phyloP scores from a whole-genome alignment of 1,140 invertebrate species.

The Harlomillsia oculata region DNA sequence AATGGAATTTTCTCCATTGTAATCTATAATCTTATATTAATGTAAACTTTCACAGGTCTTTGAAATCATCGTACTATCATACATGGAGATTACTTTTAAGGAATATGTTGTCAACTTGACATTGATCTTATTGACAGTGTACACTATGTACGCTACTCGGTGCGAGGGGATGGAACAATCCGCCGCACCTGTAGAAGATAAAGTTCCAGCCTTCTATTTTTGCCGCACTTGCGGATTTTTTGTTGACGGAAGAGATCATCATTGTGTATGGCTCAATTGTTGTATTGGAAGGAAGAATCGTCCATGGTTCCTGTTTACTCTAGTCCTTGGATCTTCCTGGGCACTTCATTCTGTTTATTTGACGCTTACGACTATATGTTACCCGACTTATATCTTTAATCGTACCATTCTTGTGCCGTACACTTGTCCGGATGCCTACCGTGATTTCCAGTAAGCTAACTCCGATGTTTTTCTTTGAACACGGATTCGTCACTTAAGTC shows the following conservation, averaged over 20 bases:
- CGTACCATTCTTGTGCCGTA: conserved; percentile 10
- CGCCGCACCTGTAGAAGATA: conserved; percentile 32
- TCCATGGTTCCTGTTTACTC: conserved; percentile 14
- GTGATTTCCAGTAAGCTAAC: conserved; percentile 14
- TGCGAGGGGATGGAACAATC: neutral
- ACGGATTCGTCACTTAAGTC: no score
- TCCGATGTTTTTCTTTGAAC: no score
- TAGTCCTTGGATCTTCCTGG: conserved; percentile 8
- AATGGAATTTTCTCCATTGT: no score
- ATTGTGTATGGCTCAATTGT: conserved; percentile 43
- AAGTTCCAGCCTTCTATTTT: conserved; percentile 36
- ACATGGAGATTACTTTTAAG: conserved; percentile 21
- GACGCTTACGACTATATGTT: conserved; percentile 11
- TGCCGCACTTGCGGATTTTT: conserved; percentile 42
- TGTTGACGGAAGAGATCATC: conserved; percentile 43
- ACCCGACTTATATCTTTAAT: conserved; percentile 9
- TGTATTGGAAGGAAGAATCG: conserved; percentile 23
- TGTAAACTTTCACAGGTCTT: conserved; percentile 38
- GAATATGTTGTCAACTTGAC: conserved; percentile 22
- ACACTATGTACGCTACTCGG: conserved; percentile 16
- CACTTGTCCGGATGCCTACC: conserved; percentile 18
- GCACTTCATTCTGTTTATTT: conserved; percentile 7
- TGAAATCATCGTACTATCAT: conserved; percentile 1
- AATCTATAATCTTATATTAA: no score
- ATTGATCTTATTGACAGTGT: conserved; percentile 33